Base-by-base conservation (phyloP, 2,888 invertebrate genomes). In the Galerucella pusilla region DNA sequence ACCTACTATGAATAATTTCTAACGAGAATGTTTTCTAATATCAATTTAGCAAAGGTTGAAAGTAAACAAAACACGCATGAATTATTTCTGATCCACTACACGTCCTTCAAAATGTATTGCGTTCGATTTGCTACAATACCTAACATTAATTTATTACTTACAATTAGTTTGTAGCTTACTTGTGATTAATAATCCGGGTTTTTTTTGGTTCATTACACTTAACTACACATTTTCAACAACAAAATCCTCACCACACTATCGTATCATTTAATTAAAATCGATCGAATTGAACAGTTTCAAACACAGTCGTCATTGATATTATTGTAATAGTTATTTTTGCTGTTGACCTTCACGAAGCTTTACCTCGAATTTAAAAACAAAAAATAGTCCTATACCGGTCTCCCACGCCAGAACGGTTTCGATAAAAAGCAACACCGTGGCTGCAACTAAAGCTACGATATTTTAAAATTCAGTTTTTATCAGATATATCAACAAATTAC, bases 241-340 rank as follows among this genome's bases (percentile, higher is more conserved):
- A 46, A 65, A 45, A 14, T 45, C 45, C 16, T 7, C 42, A 45
- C 12, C 46, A 65, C 46, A 25, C 60, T 35, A 35, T 46, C 9
- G 16, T n/a, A 45, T 65, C 20, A 20, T 42, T 45, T 20, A 45
- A 65, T 65, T 35, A 46, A 65, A 65, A 69, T 20, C 61, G 49
- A 69, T 69, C n/a, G n/a, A 46, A 52, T 63, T 54, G 35, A n/a
- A 61, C 28, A 70, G 49, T n/a, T 54, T 54, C 49, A 25, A 20
- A 42, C 52, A 70, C 70, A 63, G 16, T 28, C 70, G 63, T 63
- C 63, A 49, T n/a, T 59, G 52, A 42, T 57, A 69, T 60, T 63
- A 70, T 54, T 70, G 28, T 70, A 63, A 69, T 69, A 70, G 70
- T 64, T 70, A 70, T 70, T 70, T 70, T 70, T 59, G 52, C 63